Evolutionary conservation across 2,797 vertebrate species (phyloP).

Genomic region (Harpagifer antarcticus): DNA sequence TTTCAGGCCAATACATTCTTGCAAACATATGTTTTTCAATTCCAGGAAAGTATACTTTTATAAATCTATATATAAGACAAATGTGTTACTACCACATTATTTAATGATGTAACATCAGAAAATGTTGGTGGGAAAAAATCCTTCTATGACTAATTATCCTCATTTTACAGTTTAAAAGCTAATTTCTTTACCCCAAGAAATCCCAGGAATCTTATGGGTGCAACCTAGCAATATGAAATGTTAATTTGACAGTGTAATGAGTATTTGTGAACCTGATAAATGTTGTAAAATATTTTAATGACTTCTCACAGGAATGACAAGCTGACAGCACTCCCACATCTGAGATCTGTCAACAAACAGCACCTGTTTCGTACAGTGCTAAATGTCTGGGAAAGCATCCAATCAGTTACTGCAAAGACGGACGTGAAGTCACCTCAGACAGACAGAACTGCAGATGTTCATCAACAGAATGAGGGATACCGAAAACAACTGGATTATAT

Average conservation of each 20-base stretch:
- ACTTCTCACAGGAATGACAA: slow-evolving; percentile 62
- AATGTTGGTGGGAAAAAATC: no score
- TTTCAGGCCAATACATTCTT: neutral
- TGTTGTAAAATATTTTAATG: neutral
- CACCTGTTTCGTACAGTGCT: slow-evolving; percentile 27
- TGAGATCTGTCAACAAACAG: slow-evolving; percentile 50
- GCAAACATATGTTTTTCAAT: neutral
- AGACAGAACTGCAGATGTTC: slow-evolving; percentile 12
- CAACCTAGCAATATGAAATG: neutral
- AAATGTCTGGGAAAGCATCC: slow-evolving; percentile 9
- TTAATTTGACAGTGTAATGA: neutral
- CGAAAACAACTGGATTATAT: slow-evolving; percentile 12
- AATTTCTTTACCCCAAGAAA: neutral
- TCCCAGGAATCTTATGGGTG: neutral
- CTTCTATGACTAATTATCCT: neutral
- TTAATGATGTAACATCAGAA: no score
- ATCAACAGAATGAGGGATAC: slow-evolving; percentile 14
- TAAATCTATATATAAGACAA: no score
- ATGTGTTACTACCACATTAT: no score
- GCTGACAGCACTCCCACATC: slow-evolving; percentile 31
- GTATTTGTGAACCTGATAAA: neutral
- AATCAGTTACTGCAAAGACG: neutral
- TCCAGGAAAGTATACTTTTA: neutral
- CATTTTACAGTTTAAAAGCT: neutral
- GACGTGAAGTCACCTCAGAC: slow-evolving; percentile 16